Evolutionary conservation across 1,140 invertebrate species (phyloP), one percentile per base, ranked within the genome.

Genomic region (Heterodera schachtii): DNA sequence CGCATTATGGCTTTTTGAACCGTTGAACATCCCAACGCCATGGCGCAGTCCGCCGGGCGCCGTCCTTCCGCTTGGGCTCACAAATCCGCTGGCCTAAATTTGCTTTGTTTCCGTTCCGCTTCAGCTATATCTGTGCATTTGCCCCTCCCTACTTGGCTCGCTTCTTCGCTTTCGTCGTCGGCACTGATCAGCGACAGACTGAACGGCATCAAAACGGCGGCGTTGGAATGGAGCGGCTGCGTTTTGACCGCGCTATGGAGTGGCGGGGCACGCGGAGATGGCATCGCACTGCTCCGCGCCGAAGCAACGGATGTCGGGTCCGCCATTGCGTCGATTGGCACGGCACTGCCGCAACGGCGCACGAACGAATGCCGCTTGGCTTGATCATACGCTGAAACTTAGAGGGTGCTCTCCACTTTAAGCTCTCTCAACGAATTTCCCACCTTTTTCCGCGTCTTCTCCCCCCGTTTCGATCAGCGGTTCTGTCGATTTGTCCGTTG

Each of bases 1-100:
- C 21, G 19, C n/a, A n/a, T 21, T 19, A 4, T 31, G 46, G 9
- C 60, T 8, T 52, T 52, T 52, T 52, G 19, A 21, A 83, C 82
- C 82, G 60, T 78, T 83, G 71, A 83, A 83, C 52, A 73, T 8
- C 1, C 82, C 82, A 69, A 66, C 43, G 60, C 75, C 71, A 73
- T 78, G 7, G 41, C 73, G 60, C 52, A 73, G 16, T n/a, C 79
- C 73, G 44, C 43, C 21, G 44, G 57, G 71, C 73, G 52, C 8
- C 41, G 16, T 16, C 16, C 44, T 41, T 43, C 77, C 44, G 69
- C 44, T 71, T 49, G 77, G 77, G 66, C 49, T 78, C 31, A 70
- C 52, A 47, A 78, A 31, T 64, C 66, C 77, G 46, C 77, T 78
- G 49, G 76, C 21, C 77, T 70, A 71, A 71, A 71, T 71, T 71